Percentiles rank a stretch among this genome's conserved stretches.
These are phyloP conservation scores for Rhagoletis zephyria DNA, from an alignment of 1,140 invertebrate genomes.

Conservation along the genomic window DNA sequence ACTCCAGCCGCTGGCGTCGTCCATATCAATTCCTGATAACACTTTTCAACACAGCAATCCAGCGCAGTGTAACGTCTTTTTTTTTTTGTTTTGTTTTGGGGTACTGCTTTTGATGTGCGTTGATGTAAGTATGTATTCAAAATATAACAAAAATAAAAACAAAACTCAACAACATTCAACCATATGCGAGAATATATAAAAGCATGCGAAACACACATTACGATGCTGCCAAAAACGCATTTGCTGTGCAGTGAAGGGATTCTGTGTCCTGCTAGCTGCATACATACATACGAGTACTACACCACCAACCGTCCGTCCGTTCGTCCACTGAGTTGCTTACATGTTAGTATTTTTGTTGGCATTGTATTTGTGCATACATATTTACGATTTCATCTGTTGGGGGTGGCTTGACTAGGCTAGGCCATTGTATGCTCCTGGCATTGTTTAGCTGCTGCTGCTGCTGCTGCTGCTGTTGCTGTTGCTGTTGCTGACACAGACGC, in stretches of 20 bases:
- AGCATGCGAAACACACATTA: neutral
- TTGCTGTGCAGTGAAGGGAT: constrained; percentile 16
- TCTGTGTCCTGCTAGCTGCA: neutral
- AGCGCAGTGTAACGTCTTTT: neutral
- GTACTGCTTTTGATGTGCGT: neutral
- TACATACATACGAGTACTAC: neutral
- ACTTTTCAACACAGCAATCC: neutral
- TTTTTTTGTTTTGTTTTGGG: neutral
- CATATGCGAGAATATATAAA: neutral
- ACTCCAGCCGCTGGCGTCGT: neutral
- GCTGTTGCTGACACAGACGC: neutral
- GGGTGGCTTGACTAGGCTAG: constrained; percentile 13
- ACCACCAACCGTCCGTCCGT: neutral
- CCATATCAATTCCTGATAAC: constrained; percentile 50
- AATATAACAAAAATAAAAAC: constrained; percentile 5
- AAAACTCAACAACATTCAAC: neutral
- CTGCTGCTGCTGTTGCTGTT: neutral
- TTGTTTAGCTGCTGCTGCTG: neutral
- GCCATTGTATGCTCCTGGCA: neutral
- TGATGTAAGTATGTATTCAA: neutral
- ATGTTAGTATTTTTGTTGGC: constrained; percentile 39
- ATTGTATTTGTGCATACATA: constrained; percentile 45
- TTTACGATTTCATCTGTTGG: constrained; percentile 46
- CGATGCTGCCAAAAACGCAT: constrained; percentile 27
- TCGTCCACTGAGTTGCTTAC: neutral